phyloP scores from a whole-genome alignment of 2,797 vertebrate species.

The Dryobates pubescens region DNA sequence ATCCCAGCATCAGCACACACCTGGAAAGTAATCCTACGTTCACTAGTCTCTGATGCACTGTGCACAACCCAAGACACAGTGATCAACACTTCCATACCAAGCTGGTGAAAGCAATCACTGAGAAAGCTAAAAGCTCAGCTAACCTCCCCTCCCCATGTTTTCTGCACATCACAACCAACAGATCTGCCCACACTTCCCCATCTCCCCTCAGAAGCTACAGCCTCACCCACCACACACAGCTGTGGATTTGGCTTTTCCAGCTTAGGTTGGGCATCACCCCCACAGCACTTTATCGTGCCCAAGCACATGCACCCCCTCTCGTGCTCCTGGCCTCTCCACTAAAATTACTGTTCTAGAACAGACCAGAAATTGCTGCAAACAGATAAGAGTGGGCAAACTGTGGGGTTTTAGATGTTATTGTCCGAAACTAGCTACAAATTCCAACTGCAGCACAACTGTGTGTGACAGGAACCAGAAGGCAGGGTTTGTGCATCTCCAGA shows the following conservation, averaged over 20 bases:
- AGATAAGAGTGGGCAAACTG: background rate
- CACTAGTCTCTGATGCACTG: background rate
- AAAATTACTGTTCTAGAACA: background rate
- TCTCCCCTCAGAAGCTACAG: background rate
- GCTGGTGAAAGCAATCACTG: background rate
- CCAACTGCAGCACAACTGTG: background rate
- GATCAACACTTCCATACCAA: background rate
- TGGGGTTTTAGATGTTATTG: background rate
- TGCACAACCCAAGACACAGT: background rate
- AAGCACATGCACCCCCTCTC: background rate
- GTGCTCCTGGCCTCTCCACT: background rate
- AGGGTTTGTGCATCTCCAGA: background rate
- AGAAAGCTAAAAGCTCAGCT: background rate
- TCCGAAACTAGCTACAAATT: background rate
- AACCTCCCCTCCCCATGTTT: background rate
- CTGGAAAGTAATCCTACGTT: accelerated
- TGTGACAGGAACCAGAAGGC: background rate
- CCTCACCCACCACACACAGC: background rate
- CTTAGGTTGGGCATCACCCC: background rate
- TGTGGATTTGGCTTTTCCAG: background rate
- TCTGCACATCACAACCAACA: background rate
- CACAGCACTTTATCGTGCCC: background rate
- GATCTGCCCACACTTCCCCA: background rate
- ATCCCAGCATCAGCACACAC: background rate
- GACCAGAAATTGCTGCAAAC: background rate